A percentile compares a stretch with the other conserved stretches of the same genome.
These are phyloP conservation scores for Stegophylla sp. DNA, from an alignment of 2,888 invertebrate genomes.

Conservation along the genomic window DNA sequence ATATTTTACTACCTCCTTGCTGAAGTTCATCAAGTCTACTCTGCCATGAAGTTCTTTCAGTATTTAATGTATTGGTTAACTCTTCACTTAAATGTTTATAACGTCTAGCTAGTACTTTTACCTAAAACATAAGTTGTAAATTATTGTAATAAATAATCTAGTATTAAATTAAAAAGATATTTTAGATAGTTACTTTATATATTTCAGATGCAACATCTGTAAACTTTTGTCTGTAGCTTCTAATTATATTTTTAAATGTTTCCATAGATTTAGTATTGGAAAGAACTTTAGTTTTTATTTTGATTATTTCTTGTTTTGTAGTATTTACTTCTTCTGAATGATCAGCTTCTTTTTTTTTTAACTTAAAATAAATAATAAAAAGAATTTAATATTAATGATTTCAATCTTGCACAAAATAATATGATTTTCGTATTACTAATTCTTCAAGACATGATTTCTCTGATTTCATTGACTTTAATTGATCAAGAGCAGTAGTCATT, in stretches of 20 bases:
- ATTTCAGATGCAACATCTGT: slow-evolving; percentile 45
- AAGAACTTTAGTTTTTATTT: slow-evolving; percentile 38
- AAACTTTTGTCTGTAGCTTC: slow-evolving; percentile 31
- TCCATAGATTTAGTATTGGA: slow-evolving; percentile 38
- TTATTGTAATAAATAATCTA: neutral
- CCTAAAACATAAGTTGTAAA: slow-evolving; percentile 17
- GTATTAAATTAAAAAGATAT: too few relatives aligned
- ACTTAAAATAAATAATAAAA: slow-evolving; percentile 14
- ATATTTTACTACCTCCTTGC: slow-evolving; percentile 47
- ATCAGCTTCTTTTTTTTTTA: slow-evolving; percentile 47
- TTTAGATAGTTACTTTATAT: slow-evolving; percentile 33
- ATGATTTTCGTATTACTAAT: slow-evolving; percentile 27
- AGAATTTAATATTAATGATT: neutral
- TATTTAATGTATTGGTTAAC: slow-evolving; percentile 33
- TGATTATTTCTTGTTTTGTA: slow-evolving; percentile 43
- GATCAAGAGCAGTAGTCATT: slow-evolving; percentile 51
- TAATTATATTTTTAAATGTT: slow-evolving; percentile 52
- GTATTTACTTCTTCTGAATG: slow-evolving; percentile 54
- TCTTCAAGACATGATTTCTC: slow-evolving; percentile 54
- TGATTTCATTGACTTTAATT: slow-evolving; percentile 55
- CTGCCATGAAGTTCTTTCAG: slow-evolving; percentile 49
- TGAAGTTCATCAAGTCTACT: slow-evolving; percentile 45
- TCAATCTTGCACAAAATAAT: neutral
- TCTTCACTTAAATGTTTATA: slow-evolving; percentile 53
- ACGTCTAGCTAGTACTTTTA: slow-evolving; percentile 47